Evolutionary conservation across 2,888 invertebrate species (phyloP).

Genomic region (Cerceris rybyensis): DNA sequence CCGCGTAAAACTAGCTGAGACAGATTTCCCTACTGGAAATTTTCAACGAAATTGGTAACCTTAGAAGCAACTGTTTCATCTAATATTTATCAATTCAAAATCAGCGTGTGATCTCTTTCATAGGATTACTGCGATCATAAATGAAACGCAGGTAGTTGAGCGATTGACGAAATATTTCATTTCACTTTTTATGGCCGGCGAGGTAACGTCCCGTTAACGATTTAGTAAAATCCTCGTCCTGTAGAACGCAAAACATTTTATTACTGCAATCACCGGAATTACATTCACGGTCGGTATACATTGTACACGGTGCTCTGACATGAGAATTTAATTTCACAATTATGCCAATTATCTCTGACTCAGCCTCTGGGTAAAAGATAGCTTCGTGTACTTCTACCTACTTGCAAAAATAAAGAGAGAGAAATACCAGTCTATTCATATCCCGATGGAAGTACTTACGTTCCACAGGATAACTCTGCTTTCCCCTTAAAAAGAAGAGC

Average conservation of each 20-base stretch:
- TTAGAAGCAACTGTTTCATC: too few species aligned
- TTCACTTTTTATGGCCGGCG: conserved; percentile 11
- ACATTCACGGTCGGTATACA: conserved; percentile 18
- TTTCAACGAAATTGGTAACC: too few species aligned
- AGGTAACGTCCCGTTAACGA: conserved; percentile 14
- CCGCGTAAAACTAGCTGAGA: too few species aligned
- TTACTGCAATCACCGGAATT: conserved; percentile 34
- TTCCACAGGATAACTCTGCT: conserved; percentile 46
- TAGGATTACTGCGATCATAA: neutral
- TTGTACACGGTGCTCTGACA: conserved; percentile 17
- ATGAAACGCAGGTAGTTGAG: neutral
- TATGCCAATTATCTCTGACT: conserved; percentile 19
- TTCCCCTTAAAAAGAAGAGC: conserved; percentile 35
- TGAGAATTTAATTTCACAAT: conserved; percentile 44
- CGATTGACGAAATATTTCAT: conserved; percentile 7
- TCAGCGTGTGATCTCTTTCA: neutral
- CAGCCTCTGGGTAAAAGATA: neutral
- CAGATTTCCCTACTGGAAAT: too few species aligned
- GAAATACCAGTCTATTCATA: conserved; percentile 53
- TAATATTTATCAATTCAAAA: too few species aligned
- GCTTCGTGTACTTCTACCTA: conserved; percentile 10
- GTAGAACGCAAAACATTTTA: conserved; percentile 15
- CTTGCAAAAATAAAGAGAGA: conserved; percentile 36
- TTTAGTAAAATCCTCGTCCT: conserved; percentile 10
- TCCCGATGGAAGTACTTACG: conserved; percentile 37